These are phyloP conservation scores for Smutsia gigantea DNA, from an alignment of 2,797 vertebrate species.

Conservation along the genomic window DNA sequence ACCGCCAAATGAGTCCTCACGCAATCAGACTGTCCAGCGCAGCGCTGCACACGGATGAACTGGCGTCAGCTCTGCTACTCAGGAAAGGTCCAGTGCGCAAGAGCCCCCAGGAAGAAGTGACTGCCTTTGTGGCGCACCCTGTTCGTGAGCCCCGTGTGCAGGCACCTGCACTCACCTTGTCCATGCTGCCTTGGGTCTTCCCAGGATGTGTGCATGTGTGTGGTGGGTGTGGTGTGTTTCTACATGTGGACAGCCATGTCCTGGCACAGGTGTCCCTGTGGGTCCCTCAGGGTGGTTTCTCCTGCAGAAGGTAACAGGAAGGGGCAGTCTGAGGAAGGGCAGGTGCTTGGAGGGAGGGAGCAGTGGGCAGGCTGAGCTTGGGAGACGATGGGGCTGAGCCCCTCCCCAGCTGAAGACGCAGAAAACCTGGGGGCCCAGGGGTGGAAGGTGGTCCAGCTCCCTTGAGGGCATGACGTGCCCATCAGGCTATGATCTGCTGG, in stretches of 20 bases:
- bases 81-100: too few relatives aligned
- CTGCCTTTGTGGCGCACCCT: rapidly evolving
- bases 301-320: not conserved
- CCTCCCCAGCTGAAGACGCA: not conserved
- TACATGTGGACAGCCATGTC: not conserved
- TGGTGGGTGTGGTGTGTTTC: not conserved
- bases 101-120: not conserved
- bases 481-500: not conserved
- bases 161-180: not conserved
- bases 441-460: not conserved
- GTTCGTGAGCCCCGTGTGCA: not conserved
- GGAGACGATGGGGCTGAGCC: too few relatives aligned
- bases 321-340: not conserved
- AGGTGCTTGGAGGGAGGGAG: not conserved
- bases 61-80: too few relatives aligned
- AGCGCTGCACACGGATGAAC: rapidly evolving
- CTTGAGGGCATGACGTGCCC: not conserved
- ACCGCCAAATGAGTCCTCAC: not conserved
- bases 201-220: not conserved
- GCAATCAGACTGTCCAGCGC: not conserved
- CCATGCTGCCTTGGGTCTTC: not conserved
- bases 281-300: not conserved
- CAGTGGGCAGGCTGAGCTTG: not conserved
- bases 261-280: not conserved
- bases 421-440: not conserved